These are phyloP conservation scores for Monoplex corrugatus DNA, from an alignment of 2,888 invertebrate genomes.

Conservation along the genomic window DNA sequence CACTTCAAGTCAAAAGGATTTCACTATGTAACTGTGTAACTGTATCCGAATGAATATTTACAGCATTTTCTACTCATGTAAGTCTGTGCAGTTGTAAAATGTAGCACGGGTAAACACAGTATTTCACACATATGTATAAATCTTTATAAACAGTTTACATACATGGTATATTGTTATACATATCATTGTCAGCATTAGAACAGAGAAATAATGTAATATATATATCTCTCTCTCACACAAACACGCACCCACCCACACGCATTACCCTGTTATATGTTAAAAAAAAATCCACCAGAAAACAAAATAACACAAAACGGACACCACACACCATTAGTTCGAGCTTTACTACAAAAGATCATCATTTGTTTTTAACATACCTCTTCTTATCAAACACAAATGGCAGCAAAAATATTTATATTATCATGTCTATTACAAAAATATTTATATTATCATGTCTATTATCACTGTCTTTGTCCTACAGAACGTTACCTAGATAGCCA, in stretches of 20 bases:
- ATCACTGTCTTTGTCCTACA: too few relatives aligned
- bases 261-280: conserved; percentile 34
- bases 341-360: too few relatives aligned
- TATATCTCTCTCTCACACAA: background rate
- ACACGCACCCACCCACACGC: background rate
- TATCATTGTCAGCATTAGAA: conserved; percentile 1
- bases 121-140: background rate
- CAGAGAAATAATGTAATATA: background rate
- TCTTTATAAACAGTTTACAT: conserved; percentile 23
- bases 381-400: too few relatives aligned
- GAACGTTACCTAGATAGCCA: too few relatives aligned
- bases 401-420: too few relatives aligned
- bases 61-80: background rate
- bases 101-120: background rate
- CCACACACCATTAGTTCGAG: too few relatives aligned
- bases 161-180: background rate
- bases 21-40: conserved; percentile 22
- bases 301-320: too few relatives aligned
- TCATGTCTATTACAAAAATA: too few relatives aligned
- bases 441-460: too few relatives aligned
- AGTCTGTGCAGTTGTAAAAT: background rate
- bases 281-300: too few relatives aligned
- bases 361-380: too few relatives aligned
- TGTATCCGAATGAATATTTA: conserved; percentile 3
- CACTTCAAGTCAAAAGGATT: background rate